phyloP scores from a whole-genome alignment of 2,888 invertebrate species.

The Drosophila nigritarsus region DNA sequence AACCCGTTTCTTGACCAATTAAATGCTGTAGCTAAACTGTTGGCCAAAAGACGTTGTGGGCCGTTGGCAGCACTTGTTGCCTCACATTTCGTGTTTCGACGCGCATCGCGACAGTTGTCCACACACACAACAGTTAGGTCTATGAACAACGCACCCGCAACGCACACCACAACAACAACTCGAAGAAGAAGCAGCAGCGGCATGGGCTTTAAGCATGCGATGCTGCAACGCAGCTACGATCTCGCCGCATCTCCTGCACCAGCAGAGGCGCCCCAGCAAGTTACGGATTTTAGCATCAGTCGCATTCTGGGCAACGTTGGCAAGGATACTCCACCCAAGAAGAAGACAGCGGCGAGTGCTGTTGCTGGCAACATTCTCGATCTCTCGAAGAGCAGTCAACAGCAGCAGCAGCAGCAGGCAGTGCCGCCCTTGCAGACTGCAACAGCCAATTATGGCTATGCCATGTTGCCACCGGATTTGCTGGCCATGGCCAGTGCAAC shows the following conservation, averaged over 20 bases:
- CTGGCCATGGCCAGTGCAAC: constrained; percentile 82
- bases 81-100: constrained; percentile 82
- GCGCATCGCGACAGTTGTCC: constrained; percentile 81
- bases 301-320: constrained; percentile 66
- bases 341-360: constrained; percentile 15
- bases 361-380: constrained; percentile 72
- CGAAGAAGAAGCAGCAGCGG: constrained; percentile 4
- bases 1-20: constrained; percentile 75
- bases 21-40: constrained; percentile 48
- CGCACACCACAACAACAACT: not conserved
- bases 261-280: constrained; percentile 55
- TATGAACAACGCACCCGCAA: constrained; percentile 74
- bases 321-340: constrained; percentile 34
- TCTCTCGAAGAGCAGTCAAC: constrained; percentile 76
- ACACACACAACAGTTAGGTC: constrained; percentile 32
- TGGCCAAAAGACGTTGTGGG: constrained; percentile 62
- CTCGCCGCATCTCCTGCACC: constrained; percentile 65
- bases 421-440: constrained; percentile 3
- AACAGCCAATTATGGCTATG: constrained; percentile 43
- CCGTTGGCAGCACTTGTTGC: constrained; percentile 58
- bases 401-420: constrained; percentile 1
- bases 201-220: constrained; percentile 84
- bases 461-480: constrained; percentile 72
- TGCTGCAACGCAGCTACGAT: constrained; percentile 83
- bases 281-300: constrained; percentile 84